Evolutionary conservation across 2,113 vertebrate genomes (phyloP).

Genomic region (Eolophus roseicapilla): DNA sequence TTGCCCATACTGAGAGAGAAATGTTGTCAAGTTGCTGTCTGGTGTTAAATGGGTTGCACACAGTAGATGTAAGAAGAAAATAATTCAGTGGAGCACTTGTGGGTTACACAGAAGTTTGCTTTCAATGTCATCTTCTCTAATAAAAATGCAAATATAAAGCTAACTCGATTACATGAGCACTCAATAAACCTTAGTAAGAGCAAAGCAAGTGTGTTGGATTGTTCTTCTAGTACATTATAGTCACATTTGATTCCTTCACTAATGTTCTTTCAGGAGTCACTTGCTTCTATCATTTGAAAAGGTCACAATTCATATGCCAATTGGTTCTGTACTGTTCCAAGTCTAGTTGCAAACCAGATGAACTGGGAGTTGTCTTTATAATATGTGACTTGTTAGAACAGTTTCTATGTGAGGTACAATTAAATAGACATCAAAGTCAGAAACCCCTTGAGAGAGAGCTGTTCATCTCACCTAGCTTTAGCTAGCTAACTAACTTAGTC

Average conservation of each 20-base stretch:
- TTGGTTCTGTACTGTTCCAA: not conserved
- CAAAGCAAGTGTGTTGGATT: not conserved
- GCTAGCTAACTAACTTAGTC: not conserved
- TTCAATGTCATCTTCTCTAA: conserved; percentile 16
- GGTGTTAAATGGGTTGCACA: not conserved
- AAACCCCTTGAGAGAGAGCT: not conserved
- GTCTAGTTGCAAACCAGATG: not conserved
- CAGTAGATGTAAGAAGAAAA: not conserved
- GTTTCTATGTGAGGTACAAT: not conserved
- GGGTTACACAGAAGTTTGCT: not conserved
- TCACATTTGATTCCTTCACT: not conserved
- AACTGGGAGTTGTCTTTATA: not conserved
- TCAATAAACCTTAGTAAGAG: conserved; percentile 5
- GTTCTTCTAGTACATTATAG: not conserved
- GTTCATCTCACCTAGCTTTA: not conserved
- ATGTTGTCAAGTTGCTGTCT: not conserved
- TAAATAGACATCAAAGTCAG: conserved; percentile 1
- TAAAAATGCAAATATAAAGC: conserved; percentile 47
- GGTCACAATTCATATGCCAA: not conserved
- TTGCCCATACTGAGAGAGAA: not conserved
- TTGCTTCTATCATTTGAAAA: conserved; percentile 12
- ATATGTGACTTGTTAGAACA: not conserved
- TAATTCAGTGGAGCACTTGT: not conserved
- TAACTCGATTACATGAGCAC: not conserved
- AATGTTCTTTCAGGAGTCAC: not conserved